Percentiles rank a stretch among this genome's conserved stretches.
phyloP scores from a whole-genome alignment of 2,113 vertebrate species.

The Menidia beryllina region DNA sequence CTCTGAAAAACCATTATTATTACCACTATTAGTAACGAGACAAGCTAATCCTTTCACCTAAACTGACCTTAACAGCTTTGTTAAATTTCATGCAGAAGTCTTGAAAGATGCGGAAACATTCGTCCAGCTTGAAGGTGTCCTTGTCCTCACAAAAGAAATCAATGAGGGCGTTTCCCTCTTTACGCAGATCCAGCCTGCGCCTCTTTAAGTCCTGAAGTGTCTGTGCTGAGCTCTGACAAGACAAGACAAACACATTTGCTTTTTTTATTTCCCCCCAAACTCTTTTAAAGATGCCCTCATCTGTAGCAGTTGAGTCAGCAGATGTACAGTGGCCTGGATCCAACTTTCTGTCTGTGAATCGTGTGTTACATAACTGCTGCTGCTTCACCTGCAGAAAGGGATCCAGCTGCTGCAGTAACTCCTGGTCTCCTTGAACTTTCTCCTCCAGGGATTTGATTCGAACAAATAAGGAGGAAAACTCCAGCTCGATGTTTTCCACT shows the following conservation, averaged over 20 bases:
- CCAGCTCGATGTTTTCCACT: constrained; percentile 89
- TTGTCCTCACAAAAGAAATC: constrained; percentile 99
- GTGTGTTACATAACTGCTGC: constrained; percentile 23
- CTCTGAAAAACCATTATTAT: neutral
- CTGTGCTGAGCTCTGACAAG: constrained; percentile 84
- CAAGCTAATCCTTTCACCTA: neutral
- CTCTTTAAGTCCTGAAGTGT: constrained; percentile 89
- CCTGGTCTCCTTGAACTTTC: constrained; percentile 86
- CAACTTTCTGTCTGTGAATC: constrained; percentile 18
- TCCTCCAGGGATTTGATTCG: constrained; percentile 89
- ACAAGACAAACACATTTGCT: constrained; percentile 13
- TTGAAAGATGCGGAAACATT: constrained; percentile 96
- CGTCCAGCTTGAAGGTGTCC: constrained; percentile 96
- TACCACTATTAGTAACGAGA: neutral
- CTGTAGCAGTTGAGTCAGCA: constrained; percentile 47
- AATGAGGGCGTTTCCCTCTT: constrained; percentile 90
- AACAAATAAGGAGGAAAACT: constrained; percentile 87
- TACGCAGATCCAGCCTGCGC: constrained; percentile 86
- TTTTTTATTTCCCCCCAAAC: neutral
- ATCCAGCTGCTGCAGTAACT: constrained; percentile 89
- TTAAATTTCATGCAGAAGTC: constrained; percentile 95
- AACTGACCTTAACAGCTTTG: constrained; percentile 93
- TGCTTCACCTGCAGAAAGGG: constrained; percentile 90
- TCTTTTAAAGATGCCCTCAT: constrained; percentile 15
- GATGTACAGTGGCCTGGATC: constrained; percentile 16